Percentiles rank a stretch among this genome's conserved stretches.
Conservation (phyloP, 2,113 vertebrate genomes). For the Vicugna pacos region DNA sequence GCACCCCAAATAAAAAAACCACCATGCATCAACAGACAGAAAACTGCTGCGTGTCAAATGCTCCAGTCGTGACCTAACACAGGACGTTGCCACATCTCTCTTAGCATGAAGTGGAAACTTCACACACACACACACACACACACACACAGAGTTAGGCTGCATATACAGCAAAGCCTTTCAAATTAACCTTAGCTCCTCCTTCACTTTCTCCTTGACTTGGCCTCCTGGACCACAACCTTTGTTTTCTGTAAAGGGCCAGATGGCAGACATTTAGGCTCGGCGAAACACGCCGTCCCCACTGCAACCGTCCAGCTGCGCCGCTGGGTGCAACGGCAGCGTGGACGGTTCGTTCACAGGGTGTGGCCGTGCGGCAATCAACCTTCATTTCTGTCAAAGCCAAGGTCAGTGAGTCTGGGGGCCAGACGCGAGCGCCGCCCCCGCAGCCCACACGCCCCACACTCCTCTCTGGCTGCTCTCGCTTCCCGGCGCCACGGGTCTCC, state of each 20-base stretch:
- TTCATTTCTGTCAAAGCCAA: not conserved
- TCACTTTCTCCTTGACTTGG: too few species aligned
- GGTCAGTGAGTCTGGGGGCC: too few species aligned
- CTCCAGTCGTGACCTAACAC: not conserved
- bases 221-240: not conserved
- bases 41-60: too few species aligned
- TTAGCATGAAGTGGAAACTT: not conserved
- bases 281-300: fast-evolving
- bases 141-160: too few species aligned
- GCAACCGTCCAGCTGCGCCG: too few species aligned
- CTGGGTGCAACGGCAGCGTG: not conserved
- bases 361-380: too few species aligned
- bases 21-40: not conserved
- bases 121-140: too few species aligned
- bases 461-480: not conserved
- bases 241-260: too few species aligned
- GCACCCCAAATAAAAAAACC: not conserved
- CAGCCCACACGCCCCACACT: not conserved
- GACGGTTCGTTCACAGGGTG: too few species aligned
- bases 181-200: fast-evolving
- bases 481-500: fast-evolving
- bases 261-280: too few species aligned
- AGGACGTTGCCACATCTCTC: too few species aligned
- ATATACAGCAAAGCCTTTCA: not conserved
- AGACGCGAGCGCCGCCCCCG: too few species aligned